These are phyloP conservation scores for Cathartes aura DNA, from an alignment of 2,113 vertebrate species.

Conservation along the genomic window DNA sequence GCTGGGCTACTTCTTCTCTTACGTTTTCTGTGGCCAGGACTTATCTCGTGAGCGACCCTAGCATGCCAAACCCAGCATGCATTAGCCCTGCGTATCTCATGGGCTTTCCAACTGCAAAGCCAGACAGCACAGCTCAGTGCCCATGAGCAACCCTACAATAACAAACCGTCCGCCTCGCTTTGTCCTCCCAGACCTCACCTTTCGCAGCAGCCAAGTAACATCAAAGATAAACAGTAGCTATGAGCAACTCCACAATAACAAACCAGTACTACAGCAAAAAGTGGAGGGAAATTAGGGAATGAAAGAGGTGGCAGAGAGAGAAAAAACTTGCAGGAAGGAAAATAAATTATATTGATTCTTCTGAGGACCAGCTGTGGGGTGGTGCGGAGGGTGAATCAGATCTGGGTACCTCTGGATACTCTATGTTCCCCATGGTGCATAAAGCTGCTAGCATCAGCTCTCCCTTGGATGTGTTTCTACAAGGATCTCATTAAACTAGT, in stretches of 20 bases:
- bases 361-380: background rate
- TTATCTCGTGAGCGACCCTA: background rate
- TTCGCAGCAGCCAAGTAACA: background rate
- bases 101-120: background rate
- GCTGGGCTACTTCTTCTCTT: background rate
- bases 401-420: background rate
- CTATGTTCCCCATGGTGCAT: accelerated
- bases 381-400: background rate
- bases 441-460: background rate
- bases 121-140: slow-evolving; percentile 38
- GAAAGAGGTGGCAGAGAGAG: background rate
- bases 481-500: background rate
- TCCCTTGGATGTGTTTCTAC: background rate
- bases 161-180: background rate
- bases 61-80: background rate
- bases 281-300: background rate
- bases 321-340: background rate
- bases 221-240: background rate
- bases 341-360: background rate
- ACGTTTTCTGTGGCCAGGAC: background rate
- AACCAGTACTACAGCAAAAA: background rate
- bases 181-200: slow-evolving; percentile 12
- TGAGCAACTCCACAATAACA: background rate
- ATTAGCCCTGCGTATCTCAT: accelerated
- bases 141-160: background rate